phyloP scores from a whole-genome alignment of 1,140 invertebrate genomes.

The Choristoneura fumiferana region DNA sequence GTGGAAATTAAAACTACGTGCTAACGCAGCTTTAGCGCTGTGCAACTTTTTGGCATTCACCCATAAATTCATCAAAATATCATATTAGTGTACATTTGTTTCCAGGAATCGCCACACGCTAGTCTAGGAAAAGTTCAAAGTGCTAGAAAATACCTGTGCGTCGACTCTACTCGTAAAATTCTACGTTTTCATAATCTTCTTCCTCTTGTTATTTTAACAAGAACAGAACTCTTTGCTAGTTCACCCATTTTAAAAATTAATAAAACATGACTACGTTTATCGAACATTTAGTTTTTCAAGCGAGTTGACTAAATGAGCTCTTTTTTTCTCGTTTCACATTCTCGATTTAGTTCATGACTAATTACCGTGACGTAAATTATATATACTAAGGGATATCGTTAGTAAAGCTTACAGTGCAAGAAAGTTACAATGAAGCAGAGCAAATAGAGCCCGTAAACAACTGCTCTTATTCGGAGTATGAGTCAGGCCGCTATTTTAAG shows the following conservation, averaged over 20 bases:
- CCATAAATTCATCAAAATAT: too few species aligned
- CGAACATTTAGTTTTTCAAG: not conserved
- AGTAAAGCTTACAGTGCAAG: not conserved
- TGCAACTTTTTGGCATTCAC: too few species aligned
- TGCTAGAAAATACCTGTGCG: too few species aligned
- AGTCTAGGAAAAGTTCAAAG: too few species aligned
- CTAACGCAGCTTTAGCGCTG: too few species aligned
- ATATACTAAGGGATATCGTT: not conserved
- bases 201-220: too few species aligned
- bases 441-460: not conserved
- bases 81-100: too few species aligned
- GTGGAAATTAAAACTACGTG: too few species aligned
- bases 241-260: not conserved
- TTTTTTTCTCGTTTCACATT: not conserved
- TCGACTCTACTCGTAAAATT: too few species aligned
- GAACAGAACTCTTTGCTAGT: too few species aligned
- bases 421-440: not conserved
- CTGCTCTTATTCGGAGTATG: slow-evolving; percentile 28
- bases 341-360: not conserved
- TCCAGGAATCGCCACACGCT: too few species aligned
- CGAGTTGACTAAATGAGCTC: not conserved
- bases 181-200: too few species aligned
- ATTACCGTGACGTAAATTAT: not conserved
- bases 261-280: not conserved
- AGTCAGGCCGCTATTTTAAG: slow-evolving; percentile 56